These are phyloP conservation scores for Ctenopoma kingsleyae DNA, from an alignment of 2,797 vertebrate species.

Conservation along the genomic window DNA sequence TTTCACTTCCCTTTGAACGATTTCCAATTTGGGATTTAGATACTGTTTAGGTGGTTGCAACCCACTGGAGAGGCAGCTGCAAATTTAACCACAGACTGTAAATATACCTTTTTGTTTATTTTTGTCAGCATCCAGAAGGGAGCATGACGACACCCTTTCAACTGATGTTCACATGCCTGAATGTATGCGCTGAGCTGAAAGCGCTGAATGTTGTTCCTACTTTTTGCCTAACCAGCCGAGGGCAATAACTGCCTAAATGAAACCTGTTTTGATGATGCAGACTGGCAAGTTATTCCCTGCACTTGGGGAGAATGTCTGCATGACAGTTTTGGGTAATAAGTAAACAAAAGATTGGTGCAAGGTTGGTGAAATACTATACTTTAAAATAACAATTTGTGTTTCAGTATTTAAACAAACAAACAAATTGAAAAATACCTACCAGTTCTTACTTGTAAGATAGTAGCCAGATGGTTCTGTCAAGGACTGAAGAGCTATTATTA, in stretches of 20 bases:
- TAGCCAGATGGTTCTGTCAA: background rate
- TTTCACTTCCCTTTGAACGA: background rate
- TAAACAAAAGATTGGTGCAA: constrained; percentile 49
- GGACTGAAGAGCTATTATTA: too few species aligned
- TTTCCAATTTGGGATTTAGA: background rate
- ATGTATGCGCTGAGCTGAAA: constrained; percentile 19
- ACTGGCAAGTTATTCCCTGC: constrained; percentile 41
- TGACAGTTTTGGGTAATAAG: constrained; percentile 58
- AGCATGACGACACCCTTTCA: constrained; percentile 55
- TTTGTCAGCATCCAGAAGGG: constrained; percentile 40
- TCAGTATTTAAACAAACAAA: constrained; percentile 12
- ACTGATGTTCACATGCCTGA: constrained; percentile 40
- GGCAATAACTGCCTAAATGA: constrained; percentile 61
- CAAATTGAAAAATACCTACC: background rate
- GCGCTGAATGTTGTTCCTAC: constrained; percentile 30
- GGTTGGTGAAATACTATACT: constrained; percentile 31
- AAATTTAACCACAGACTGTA: constrained; percentile 24
- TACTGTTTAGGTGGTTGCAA: constrained; percentile 3
- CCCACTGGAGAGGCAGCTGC: constrained; percentile 8
- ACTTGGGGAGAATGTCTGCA: constrained; percentile 15
- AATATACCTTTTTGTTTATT: constrained; percentile 55
- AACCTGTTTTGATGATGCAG: constrained; percentile 67
- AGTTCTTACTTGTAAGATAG: background rate
- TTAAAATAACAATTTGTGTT: constrained; percentile 17
- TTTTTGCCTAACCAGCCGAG: constrained; percentile 50